phyloP scores from a whole-genome alignment of 2,113 vertebrate genomes.

The Semnornis frantzii region DNA sequence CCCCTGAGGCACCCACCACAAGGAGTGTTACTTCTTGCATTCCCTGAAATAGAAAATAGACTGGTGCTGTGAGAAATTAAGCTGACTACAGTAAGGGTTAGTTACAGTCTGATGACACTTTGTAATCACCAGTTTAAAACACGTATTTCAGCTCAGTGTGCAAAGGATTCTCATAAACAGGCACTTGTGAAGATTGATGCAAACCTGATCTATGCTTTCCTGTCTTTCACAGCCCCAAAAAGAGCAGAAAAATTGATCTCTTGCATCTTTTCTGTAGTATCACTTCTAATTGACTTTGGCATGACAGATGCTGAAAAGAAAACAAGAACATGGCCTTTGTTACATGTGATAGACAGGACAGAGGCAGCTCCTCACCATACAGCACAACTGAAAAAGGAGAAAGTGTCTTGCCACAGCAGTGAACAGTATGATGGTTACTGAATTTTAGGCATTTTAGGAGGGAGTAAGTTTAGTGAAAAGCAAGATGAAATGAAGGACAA shows the following conservation, averaged over 20 bases:
- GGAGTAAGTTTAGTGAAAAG: background rate
- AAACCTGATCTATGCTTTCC: background rate
- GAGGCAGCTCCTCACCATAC: background rate
- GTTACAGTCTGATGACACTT: background rate
- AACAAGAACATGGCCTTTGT: background rate
- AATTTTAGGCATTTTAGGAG: background rate
- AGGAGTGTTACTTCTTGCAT: fast-evolving
- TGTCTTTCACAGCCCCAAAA: background rate
- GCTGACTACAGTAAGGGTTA: background rate
- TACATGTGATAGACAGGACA: background rate
- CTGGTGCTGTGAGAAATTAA: background rate
- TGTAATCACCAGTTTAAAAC: background rate
- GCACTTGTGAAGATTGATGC: background rate
- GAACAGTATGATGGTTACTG: background rate
- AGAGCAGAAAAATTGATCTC: background rate
- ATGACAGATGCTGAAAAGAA: background rate
- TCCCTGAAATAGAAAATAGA: background rate
- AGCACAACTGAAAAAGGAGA: background rate
- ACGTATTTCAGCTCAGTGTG: background rate
- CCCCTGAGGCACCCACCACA: background rate
- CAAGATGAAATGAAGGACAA: background rate
- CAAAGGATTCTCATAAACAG: background rate
- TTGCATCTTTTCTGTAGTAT: background rate
- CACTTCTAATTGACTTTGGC: background rate
- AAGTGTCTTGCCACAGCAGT: background rate